Conservation (phyloP, 2,888 invertebrate species). For the Oscheius onirici region DNA sequence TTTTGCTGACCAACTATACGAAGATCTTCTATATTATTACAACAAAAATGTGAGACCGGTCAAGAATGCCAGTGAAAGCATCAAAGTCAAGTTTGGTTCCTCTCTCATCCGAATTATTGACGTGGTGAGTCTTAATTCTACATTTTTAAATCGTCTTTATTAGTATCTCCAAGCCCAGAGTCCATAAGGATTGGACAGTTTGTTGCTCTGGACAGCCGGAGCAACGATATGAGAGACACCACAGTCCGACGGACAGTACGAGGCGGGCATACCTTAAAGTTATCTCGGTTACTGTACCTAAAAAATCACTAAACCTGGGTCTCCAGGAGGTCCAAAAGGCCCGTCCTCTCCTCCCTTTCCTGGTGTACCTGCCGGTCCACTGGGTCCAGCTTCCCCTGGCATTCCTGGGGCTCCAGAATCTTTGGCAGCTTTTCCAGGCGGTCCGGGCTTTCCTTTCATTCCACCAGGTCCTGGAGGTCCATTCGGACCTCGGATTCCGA, state of each 20-base stretch:
- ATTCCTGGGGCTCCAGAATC: slow-evolving; percentile 33
- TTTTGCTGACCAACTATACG: slow-evolving; percentile 69
- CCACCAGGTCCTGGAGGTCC: slow-evolving; percentile 66
- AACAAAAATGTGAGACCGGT: slow-evolving; percentile 70
- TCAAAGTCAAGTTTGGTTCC: slow-evolving; percentile 70
- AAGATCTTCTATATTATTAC: slow-evolving; percentile 71
- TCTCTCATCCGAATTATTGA: slow-evolving; percentile 70
- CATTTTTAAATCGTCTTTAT: neutral
- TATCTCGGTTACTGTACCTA: neutral
- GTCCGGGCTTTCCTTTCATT: slow-evolving; percentile 64
- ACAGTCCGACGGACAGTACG: slow-evolving; percentile 61
- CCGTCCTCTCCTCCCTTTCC: slow-evolving; percentile 63
- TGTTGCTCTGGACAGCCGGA: slow-evolving; percentile 2
- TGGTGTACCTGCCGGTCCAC: slow-evolving; percentile 59
- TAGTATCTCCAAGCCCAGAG: slow-evolving; percentile 16
- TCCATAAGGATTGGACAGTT: neutral
- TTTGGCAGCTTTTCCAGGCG: slow-evolving; percentile 52
- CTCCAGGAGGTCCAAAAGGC: slow-evolving; percentile 66
- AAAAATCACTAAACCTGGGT: slow-evolving; percentile 45
- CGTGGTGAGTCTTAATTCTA: slow-evolving; percentile 59
- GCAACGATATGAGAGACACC: slow-evolving; percentile 51
- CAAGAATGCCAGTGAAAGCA: slow-evolving; percentile 67
- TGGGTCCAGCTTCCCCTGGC: slow-evolving; percentile 59
- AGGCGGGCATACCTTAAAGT: slow-evolving; percentile 49
- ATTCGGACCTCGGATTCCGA: slow-evolving; percentile 66